These are phyloP conservation scores for Heloderma charlesbogerti DNA, from an alignment of 2,113 vertebrate genomes.

Conservation along the genomic window DNA sequence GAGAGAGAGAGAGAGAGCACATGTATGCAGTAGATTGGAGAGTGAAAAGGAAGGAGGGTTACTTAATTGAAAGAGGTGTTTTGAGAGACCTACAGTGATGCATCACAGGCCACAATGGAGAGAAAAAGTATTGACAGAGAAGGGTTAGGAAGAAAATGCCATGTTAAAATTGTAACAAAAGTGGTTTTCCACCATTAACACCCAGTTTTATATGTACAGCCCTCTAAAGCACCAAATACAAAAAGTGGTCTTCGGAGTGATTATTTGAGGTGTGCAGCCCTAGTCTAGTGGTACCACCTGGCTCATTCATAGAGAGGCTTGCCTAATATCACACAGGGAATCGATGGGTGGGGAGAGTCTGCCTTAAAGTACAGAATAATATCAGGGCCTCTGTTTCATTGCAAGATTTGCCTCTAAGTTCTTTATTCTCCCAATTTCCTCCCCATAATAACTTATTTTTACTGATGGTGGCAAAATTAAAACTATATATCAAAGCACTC, in stretches of 20 bases:
- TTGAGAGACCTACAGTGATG: too few relatives aligned
- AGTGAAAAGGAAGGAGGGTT: too few relatives aligned
- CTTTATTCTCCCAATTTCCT: neutral
- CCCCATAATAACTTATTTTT: neutral
- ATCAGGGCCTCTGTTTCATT: neutral
- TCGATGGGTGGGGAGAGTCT: neutral
- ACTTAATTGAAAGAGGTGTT: too few relatives aligned
- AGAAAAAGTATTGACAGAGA: neutral
- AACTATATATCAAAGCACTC: neutral
- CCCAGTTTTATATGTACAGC: neutral
- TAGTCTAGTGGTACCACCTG: neutral
- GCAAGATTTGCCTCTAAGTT: accelerated
- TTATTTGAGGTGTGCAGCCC: neutral
- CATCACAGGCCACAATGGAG: neutral
- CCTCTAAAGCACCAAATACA: neutral
- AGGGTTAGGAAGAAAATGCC: neutral
- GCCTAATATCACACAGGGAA: neutral
- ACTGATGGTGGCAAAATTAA: slow-evolving; percentile 30
- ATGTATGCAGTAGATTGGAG: too few relatives aligned
- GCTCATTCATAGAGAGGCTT: neutral
- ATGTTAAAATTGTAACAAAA: neutral
- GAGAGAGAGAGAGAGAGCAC: too few relatives aligned
- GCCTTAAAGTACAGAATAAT: neutral
- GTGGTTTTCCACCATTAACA: neutral
- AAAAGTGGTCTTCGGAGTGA: neutral